Evolutionary conservation across 2,113 vertebrate genomes (phyloP), one percentile per base, ranked within the genome.

Genomic region (Anthoscopus minutus): DNA sequence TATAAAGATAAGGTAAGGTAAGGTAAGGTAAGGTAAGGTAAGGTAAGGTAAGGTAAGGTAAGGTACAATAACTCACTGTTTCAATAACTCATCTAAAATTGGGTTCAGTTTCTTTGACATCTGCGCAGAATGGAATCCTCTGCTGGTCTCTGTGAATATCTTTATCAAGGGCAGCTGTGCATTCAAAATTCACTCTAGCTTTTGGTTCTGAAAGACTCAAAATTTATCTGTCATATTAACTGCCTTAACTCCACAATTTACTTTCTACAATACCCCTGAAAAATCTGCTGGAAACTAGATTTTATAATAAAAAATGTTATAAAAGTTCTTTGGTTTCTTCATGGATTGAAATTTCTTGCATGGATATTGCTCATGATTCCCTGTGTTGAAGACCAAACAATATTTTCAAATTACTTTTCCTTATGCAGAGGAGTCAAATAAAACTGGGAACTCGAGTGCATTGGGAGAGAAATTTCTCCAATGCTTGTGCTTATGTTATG

Each of bases 401-500:
- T 28, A 24, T 62, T 69, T 10, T 71, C 22, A 65, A 37, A 33
- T 33, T 25, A 15, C 7, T 33, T 85, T 40, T 83, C 23, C 13
- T 31, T 4, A 21, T 24, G 30, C 15, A 74, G 60, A 78, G 16
- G 3, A 50, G 3, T 4, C 24, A 88, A 58, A 13, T 19, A 58
- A 72, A 50, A 19, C 0, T 40, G 21, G 21, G 15, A 66, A 28
- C 3, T 27, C 74, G 15, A 33, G 11, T 62, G 1, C 12, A 7
- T 0, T 50, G 42, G 9, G 13, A 77, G 10, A 76, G 3, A 80
- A 64, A 16, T 22, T 62, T 27, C 25, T 40, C 6, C 13, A 56
- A 18, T 4, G 6, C 3, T 22, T 81, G 4, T 1, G 0, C 30
- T 28, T 57, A 18, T 42, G 7, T 10, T 18, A 21, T 44, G 3